Percentiles rank a stretch among this genome's conserved stretches.
phyloP scores from a whole-genome alignment of 2,888 invertebrate species.

The Zhuqinia jingwanae region DNA sequence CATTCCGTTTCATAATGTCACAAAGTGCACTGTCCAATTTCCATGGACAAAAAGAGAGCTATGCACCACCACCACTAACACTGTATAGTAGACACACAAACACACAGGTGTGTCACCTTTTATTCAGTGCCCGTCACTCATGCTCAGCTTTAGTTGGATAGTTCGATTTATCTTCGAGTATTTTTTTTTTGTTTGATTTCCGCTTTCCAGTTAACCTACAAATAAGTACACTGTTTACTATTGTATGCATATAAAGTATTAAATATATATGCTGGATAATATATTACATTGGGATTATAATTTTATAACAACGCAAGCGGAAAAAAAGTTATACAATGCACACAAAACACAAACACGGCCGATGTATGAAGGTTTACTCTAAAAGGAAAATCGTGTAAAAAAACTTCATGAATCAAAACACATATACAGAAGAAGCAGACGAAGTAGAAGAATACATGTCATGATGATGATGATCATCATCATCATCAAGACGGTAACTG shows the following conservation, averaged over 20 bases:
- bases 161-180: too few relatives aligned
- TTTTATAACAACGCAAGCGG: too few relatives aligned
- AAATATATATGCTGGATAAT: too few relatives aligned
- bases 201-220: neutral
- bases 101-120: conserved; percentile 64
- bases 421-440: neutral
- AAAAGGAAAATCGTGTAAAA: conserved; percentile 34
- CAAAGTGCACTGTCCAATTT: too few relatives aligned
- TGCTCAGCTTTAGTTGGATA: neutral
- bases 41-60: neutral
- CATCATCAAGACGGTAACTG: too few relatives aligned
- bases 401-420: neutral
- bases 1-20: neutral
- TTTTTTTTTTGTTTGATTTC: neutral
- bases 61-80: too few relatives aligned
- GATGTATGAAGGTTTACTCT: conserved; percentile 27
- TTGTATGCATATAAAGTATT: too few relatives aligned
- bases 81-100: too few relatives aligned
- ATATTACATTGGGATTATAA: too few relatives aligned
- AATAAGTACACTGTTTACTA: neutral
- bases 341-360: too few relatives aligned
- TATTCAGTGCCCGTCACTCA: conserved; percentile 55
- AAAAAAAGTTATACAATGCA: neutral
- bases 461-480: too few relatives aligned
- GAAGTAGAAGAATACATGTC: too few relatives aligned